Percentiles rank a stretch among this genome's conserved stretches.
Evolutionary conservation across 2,888 invertebrate species (phyloP).

Genomic region (Patella depressa): DNA sequence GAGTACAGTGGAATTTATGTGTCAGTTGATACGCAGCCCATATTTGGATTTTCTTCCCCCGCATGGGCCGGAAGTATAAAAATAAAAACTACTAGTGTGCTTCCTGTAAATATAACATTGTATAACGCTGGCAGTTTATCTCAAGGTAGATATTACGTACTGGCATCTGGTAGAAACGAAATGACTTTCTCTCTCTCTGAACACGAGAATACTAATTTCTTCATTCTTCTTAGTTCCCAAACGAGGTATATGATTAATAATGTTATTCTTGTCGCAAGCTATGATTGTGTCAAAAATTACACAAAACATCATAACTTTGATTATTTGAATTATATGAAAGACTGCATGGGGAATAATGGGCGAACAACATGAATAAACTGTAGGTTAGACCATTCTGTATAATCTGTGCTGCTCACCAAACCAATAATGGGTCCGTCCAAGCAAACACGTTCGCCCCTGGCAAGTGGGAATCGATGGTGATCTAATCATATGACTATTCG

Average conservation of each 20-base stretch:
- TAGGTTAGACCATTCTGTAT: too few relatives aligned
- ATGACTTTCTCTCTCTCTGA: neutral
- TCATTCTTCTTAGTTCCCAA: neutral
- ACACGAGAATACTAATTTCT: neutral
- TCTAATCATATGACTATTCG: too few relatives aligned
- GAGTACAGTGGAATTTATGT: conserved; percentile 33
- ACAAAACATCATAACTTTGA: neutral
- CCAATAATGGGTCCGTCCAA: too few relatives aligned
- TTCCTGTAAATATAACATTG: neutral
- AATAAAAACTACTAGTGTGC: neutral
- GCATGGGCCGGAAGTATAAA: conserved; percentile 30
- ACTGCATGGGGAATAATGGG: neutral
- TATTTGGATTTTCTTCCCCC: conserved; percentile 41
- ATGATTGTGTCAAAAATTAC: neutral
- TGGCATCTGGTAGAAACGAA: neutral
- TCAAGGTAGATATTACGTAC: neutral
- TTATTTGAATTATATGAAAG: neutral
- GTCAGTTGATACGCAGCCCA: conserved; percentile 33
- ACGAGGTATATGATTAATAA: neutral
- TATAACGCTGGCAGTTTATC: neutral
- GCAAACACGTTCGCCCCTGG: too few relatives aligned
- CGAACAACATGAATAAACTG: too few relatives aligned
- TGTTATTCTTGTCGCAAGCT: neutral
- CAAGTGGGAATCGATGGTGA: too few relatives aligned
- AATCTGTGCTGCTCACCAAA: too few relatives aligned